These are phyloP conservation scores for Oopsacas minuta DNA, from an alignment of 37 sponge, comb jelly and placozoan genomes.

Conservation along the genomic window DNA sequence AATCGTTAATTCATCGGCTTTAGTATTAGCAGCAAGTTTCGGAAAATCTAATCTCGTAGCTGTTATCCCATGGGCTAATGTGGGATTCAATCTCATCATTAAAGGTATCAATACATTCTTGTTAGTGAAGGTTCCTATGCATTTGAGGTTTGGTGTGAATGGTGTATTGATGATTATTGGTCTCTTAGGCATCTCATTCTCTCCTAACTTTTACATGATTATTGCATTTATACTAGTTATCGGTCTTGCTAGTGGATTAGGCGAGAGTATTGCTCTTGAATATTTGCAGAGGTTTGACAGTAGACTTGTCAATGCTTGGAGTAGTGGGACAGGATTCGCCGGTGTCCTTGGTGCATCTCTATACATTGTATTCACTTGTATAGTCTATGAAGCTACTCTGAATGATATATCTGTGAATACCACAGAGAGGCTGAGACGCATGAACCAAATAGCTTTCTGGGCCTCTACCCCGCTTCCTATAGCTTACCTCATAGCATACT, in stretches of 20 bases:
- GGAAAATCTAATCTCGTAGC: constrained; percentile 17
- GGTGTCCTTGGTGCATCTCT: constrained; percentile 44
- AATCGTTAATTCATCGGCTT: constrained; percentile 33
- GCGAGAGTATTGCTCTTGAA: constrained; percentile 32
- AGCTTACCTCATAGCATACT: constrained; percentile 34
- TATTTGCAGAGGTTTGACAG: constrained; percentile 19
- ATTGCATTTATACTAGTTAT: constrained; percentile 22
- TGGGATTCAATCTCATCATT: constrained; percentile 27
- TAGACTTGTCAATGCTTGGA: constrained; percentile 39
- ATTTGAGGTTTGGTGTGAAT: constrained; percentile 25
- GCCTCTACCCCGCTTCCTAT: constrained; percentile 20
- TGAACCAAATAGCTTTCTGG: constrained; percentile 12
- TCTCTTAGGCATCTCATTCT: constrained; percentile 26
- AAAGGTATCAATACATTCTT: constrained; percentile 19
- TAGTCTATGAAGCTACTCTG: background rate
- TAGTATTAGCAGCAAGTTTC: constrained; percentile 27
- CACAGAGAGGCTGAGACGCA: background rate
- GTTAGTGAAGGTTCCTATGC: background rate
- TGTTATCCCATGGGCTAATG: constrained; percentile 33
- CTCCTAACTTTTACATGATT: constrained; percentile 31
- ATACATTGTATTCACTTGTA: constrained; percentile 30
- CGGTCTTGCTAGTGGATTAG: constrained; percentile 23
- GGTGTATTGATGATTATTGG: constrained; percentile 35
- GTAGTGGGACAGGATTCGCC: constrained; percentile 54
- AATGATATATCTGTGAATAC: constrained; percentile 19